Evolutionary conservation across 2,113 vertebrate genomes (phyloP), one percentile per base, ranked within the genome.

Genomic region (Castor canadensis): DNA sequence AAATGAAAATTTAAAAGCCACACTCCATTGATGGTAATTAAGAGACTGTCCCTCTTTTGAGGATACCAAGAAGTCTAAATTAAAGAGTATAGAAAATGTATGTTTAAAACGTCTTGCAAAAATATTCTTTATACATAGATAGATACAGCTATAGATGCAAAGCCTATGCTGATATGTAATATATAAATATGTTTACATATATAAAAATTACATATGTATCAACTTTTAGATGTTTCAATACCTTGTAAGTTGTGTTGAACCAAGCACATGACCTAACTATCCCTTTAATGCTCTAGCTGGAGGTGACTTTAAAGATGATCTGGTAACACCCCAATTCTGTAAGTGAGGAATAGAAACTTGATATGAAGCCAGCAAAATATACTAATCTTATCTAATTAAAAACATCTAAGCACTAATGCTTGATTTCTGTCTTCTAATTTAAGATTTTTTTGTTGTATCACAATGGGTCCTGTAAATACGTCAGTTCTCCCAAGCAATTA

Each of bases 401-500:
- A 83, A 47, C 20, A 77, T 20, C 35, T 15, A 56, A 66, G 38
- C 16, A 72, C 7, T 94, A 85, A 45, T 43, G 38, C 22, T 71
- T 77, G 52, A 10, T 79, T 83, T 30, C 80, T 83, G 30, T 12
- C 90, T 93, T 83, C 66, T 15, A 77, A 54, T 77, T 56, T 87
- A 62, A 75, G 7, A 40, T 56, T 28, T 60, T 67, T 80, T 45
- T 45, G 38, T 81, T 72, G 52, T 16, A 76, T 84, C 26, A 80
- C 9, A 77, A 0, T 45, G 40, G 9, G 19, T 81, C 32, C 43
- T 87, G 2, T 56, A 87, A 82, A 49, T 40, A 73, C 32, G 24
- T 77, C 69, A 92, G 20, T 72, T 75, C 35, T 87, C 77, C 43
- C 54, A 87, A 89, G 45, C 38, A 92, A 92, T 62, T 54, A 83